Evolutionary conservation across 2,888 invertebrate genomes (phyloP).

Genomic region (Lasioglossum malachurum): DNA sequence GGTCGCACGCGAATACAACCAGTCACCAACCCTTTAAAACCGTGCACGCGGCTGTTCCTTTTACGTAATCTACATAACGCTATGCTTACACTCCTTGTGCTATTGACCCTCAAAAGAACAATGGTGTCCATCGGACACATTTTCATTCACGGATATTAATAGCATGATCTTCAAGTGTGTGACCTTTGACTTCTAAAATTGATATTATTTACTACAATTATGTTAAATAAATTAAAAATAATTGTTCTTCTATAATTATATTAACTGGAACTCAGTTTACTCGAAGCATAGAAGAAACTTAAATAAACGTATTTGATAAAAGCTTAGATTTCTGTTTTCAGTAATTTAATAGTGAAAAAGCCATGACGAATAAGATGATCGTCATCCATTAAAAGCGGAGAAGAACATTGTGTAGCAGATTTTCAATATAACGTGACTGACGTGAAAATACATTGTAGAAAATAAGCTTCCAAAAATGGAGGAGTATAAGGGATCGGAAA

Average conservation of each 20-base stretch:
- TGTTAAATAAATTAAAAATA: background rate
- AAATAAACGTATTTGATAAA: background rate
- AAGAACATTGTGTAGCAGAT: background rate
- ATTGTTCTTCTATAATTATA: background rate
- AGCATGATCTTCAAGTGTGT: no score
- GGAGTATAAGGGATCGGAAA: background rate
- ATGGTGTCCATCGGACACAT: no score
- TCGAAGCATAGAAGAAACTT: background rate
- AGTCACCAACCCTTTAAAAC: constrained; percentile 29
- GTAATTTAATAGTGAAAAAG: background rate
- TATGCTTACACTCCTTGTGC: background rate
- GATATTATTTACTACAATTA: no score
- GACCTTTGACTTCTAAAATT: no score
- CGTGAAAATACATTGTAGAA: background rate
- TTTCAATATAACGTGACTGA: background rate
- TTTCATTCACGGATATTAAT: no score
- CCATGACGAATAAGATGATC: background rate
- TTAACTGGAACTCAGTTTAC: background rate
- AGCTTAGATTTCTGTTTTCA: background rate
- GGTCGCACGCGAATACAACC: constrained; percentile 26
- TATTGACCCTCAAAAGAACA: background rate
- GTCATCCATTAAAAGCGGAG: background rate
- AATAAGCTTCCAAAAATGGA: background rate
- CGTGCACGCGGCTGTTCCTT: constrained; percentile 6
- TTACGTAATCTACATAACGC: background rate